Percentiles rank a stretch among this genome's conserved stretches.
Conservation (phyloP, 2,113 vertebrate species). For the Sprattus sprattus region DNA sequence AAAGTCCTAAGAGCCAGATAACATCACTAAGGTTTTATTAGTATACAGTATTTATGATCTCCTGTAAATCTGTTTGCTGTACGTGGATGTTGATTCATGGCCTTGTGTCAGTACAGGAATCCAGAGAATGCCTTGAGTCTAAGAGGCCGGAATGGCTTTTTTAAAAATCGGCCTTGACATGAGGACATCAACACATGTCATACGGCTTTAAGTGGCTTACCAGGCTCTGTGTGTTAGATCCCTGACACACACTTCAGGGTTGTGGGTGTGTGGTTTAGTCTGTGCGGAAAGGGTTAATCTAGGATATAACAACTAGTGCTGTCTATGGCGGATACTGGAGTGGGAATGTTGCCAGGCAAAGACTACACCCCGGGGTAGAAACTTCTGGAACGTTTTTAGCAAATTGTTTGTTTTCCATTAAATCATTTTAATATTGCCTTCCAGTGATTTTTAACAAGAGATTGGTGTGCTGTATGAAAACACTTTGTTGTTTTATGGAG, state of each 20-base stretch:
- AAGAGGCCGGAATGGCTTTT: neutral
- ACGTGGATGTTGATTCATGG: neutral
- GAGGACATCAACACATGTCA: neutral
- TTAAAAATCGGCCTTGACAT: neutral
- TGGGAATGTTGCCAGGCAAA: neutral
- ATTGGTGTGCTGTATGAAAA: neutral
- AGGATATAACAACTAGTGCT: neutral
- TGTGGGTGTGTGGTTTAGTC: neutral
- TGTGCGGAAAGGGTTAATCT: neutral
- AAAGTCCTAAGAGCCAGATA: neutral
- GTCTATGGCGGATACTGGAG: neutral
- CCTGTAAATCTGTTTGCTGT: neutral
- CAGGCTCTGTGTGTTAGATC: neutral
- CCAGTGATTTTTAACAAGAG: neutral
- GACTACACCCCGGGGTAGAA: neutral
- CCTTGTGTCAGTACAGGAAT: neutral
- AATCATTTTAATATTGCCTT: neutral
- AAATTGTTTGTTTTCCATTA: neutral
- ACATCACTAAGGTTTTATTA: neutral
- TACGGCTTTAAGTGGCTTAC: neutral
- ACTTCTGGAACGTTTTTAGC: neutral
- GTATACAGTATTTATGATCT: conserved; percentile 8
- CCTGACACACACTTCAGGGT: neutral
- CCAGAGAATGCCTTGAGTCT: neutral
- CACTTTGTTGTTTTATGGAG: neutral